Conservation (phyloP, 2,797 vertebrate genomes). For the Astyanax mexicanus region DNA sequence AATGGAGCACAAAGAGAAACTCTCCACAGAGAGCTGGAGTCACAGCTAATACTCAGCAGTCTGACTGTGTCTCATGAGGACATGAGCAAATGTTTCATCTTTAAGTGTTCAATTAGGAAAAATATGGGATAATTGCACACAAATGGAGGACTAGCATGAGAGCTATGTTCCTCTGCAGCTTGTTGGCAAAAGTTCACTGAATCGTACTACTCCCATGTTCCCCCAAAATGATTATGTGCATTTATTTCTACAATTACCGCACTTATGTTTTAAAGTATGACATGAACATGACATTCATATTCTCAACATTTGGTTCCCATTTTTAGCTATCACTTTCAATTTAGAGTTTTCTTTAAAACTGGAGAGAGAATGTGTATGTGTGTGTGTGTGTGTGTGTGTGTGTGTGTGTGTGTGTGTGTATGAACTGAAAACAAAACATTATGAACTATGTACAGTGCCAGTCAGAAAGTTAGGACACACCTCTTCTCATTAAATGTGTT, state of each 20-base stretch:
- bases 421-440: background rate
- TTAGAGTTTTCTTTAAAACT: slow-evolving; percentile 17
- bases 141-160: slow-evolving; percentile 42
- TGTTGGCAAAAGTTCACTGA: slow-evolving; percentile 40
- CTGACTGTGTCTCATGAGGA: slow-evolving; percentile 21
- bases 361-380: background rate
- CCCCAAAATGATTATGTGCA: slow-evolving; percentile 34
- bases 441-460: slow-evolving; percentile 54
- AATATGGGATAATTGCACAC: slow-evolving; percentile 47
- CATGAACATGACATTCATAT: slow-evolving; percentile 44
- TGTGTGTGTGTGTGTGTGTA: background rate
- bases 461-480: too few relatives aligned
- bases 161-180: slow-evolving; percentile 38
- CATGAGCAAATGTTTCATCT: slow-evolving; percentile 49
- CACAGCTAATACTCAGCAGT: slow-evolving; percentile 19
- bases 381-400: slow-evolving; percentile 2
- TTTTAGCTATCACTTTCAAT: slow-evolving; percentile 41
- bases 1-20: slow-evolving; percentile 5
- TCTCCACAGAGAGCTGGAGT: slow-evolving; percentile 21
- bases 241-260: slow-evolving; percentile 45
- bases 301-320: slow-evolving; percentile 48
- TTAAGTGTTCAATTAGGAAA: slow-evolving; percentile 49
- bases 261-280: slow-evolving; percentile 42
- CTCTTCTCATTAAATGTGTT: too few relatives aligned
- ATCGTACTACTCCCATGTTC: slow-evolving; percentile 31